A percentile compares a stretch with the other conserved stretches of the same genome.
Conservation (phyloP, 1,140 invertebrate species). For the Macrobrachium rosenbergii region DNA sequence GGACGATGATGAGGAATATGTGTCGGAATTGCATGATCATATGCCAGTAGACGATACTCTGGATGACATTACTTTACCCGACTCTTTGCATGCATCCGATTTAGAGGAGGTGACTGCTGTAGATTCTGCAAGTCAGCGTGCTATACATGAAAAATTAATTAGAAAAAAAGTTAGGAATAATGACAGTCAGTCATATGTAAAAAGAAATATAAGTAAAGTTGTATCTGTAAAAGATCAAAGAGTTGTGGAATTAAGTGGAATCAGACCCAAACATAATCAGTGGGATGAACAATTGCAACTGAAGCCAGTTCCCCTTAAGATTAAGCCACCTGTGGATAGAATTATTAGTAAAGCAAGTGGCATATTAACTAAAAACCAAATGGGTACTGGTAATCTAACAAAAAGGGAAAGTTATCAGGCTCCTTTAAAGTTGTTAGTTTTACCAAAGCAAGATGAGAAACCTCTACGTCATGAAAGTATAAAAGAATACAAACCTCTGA, state of each 20-base stretch:
- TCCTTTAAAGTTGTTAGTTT: constrained; percentile 14
- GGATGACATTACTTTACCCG: constrained; percentile 38
- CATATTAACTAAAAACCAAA: neutral
- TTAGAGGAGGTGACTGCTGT: constrained; percentile 2
- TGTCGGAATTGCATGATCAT: neutral
- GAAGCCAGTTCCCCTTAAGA: constrained; percentile 2
- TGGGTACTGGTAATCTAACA: neutral
- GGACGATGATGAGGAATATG: neutral
- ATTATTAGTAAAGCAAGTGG: neutral
- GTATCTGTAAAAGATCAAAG: neutral
- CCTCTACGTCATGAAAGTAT: neutral
- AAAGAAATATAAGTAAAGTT: neutral
- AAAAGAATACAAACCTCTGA: neutral
- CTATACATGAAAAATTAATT: constrained; percentile 24
- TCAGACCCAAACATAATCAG: neutral
- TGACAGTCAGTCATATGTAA: neutral
- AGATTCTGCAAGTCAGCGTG: neutral
- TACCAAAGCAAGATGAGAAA: neutral
- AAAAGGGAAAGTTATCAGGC: neutral
- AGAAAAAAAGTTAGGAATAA: neutral
- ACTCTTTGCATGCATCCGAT: constrained; percentile 45
- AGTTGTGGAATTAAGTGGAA: neutral
- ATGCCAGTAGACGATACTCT: constrained; percentile 18
- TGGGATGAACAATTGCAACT: constrained; percentile 24
- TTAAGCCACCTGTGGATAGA: neutral